Evolutionary conservation across 2,113 vertebrate genomes (phyloP), one percentile per base, ranked within the genome.

Genomic region (Notarius lentiginosus): DNA sequence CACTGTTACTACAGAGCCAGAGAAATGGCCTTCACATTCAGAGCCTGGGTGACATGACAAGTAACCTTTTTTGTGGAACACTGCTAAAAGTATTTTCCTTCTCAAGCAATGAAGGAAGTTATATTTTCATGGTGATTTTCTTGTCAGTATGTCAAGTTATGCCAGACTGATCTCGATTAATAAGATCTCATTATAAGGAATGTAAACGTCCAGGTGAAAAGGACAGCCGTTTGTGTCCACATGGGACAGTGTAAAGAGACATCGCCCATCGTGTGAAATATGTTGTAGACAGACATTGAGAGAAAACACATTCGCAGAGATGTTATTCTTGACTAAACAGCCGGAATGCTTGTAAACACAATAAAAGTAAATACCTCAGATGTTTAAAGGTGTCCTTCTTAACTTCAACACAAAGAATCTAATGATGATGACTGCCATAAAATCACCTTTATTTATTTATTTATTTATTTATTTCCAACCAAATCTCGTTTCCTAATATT

Each of bases 51-150:
- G 93, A 93, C 93, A 90, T 89, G 88, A 87, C 91, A 90, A 91
- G 91, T 90, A 56, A 7, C 18, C 20, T 88, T 27, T 93, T 88
- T 83, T 89, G 91, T 93, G 90, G 91, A 93, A 90, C 84, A 84
- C 80, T 79, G 87, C 85, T 88, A 7, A 91, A 93, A 93, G 91
- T 92, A 91, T 95, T 95, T 94, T 93, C 90, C 89, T 91, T 80
- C 87, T 88, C 82, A 86, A 90, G 90, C 93, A 93, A 94, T 93
- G 73, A 91, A 91, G 90, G 91, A 91, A 92, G 93, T 93, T 92
- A 90, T 93, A 91, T 94, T 95, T 95, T 94, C 92, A 85, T 87
- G 90, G 91, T 91, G 85, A 94, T 95, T 95, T 95, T 93, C 93
- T 89, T 94, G 94, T 94, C 95, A 95, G 90, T 92, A 91, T 86